phyloP scores from a whole-genome alignment of 2,888 invertebrate species.

The Cheilosia variabilis region DNA sequence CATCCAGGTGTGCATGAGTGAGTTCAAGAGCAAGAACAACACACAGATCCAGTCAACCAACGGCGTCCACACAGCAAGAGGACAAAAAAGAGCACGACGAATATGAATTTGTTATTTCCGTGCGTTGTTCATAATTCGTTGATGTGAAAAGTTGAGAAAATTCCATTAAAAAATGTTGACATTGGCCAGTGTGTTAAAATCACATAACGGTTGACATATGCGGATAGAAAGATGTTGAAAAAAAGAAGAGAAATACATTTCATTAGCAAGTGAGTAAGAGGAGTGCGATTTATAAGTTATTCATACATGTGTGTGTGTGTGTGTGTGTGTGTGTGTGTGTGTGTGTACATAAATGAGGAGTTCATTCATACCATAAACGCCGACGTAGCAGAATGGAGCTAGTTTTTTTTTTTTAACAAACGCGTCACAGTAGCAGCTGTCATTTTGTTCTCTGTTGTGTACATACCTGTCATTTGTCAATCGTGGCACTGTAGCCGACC shows the following conservation, averaged over 20 bases:
- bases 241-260: conserved; percentile 38
- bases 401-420: no score
- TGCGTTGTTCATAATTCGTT: conserved; percentile 65
- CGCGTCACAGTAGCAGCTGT: no score
- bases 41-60: conserved; percentile 4
- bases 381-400: no score
- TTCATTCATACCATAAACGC: no score
- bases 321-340: no score
- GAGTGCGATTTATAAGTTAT: no score
- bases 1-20: conserved; percentile 61
- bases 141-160: conserved; percentile 68
- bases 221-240: conserved; percentile 3
- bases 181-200: conserved; percentile 55
- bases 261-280: conserved; percentile 42
- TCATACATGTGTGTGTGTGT: no score
- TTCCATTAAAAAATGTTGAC: conserved; percentile 70
- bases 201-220: conserved; percentile 47
- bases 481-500: no score
- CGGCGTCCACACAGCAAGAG: neutral
- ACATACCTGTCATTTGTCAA: no score
- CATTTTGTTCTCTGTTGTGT: no score
- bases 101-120: conserved; percentile 62
- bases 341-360: no score
- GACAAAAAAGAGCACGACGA: conserved; percentile 17
- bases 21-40: conserved; percentile 34